A percentile compares a stretch with the other conserved stretches of the same genome.
These are phyloP conservation scores for Atherinomorus stipes DNA, from an alignment of 2,113 vertebrate genomes.

Conservation along the genomic window DNA sequence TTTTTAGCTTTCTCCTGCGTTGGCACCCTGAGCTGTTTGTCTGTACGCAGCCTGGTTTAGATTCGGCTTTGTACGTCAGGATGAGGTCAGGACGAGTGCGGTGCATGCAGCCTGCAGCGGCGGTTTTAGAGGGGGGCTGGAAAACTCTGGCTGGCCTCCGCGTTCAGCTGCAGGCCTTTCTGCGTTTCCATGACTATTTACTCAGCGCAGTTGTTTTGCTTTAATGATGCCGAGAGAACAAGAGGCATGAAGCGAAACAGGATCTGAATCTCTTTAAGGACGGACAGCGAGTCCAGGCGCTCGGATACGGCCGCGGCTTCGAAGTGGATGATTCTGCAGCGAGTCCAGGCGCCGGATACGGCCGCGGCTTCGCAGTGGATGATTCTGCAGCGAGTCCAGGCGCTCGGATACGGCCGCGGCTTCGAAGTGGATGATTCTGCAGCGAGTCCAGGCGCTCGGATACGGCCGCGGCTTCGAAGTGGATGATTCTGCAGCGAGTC, in stretches of 20 bases:
- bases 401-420: no score
- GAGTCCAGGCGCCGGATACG: no score
- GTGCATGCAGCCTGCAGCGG: conserved; percentile 11
- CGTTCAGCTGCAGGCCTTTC: conserved; percentile 5
- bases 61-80: no score
- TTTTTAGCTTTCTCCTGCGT: no score
- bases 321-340: conserved; percentile 31
- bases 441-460: no score
- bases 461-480: no score
- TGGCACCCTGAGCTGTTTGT: no score
- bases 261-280: conserved; percentile 29
- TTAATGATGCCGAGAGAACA: conserved; percentile 58
- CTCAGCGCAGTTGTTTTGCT: conserved; percentile 41
- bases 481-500: no score
- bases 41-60: no score
- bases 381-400: no score
- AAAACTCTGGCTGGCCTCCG: conserved; percentile 8
- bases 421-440: no score
- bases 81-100: background rate
- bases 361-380: no score
- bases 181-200: conserved; percentile 57
- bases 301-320: background rate
- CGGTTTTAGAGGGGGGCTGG: conserved; percentile 13
- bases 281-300: conserved; percentile 19
- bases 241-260: conserved; percentile 58